phyloP scores from a whole-genome alignment of 2,797 vertebrate species.

The Austrolebias charrua region DNA sequence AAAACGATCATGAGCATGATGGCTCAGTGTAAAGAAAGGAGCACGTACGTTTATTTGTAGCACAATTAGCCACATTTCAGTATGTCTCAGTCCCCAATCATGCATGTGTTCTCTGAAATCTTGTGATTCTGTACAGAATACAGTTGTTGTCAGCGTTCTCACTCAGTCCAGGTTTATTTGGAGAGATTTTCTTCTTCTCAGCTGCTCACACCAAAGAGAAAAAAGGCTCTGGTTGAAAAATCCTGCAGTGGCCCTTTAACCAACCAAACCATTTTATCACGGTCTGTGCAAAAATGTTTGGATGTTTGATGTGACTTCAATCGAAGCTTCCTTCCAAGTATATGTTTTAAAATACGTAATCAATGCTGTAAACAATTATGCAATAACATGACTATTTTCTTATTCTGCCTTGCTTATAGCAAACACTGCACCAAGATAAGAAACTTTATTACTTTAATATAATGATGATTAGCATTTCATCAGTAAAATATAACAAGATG shows the following conservation, averaged over 20 bases:
- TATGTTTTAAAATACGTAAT: conserved; percentile 12
- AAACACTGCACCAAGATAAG: conserved; percentile 32
- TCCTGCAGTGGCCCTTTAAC: conserved; percentile 4
- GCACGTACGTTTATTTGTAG: too few species aligned
- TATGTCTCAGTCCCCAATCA: not conserved
- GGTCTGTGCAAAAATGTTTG: conserved; percentile 20
- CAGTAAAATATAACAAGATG: conserved; percentile 4
- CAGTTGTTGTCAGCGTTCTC: too few species aligned
- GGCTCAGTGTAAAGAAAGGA: too few species aligned
- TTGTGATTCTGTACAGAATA: too few species aligned
- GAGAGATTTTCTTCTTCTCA: too few species aligned
- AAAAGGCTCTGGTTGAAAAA: not conserved
- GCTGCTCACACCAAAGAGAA: too few species aligned
- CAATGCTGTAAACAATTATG: conserved; percentile 63
- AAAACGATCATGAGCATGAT: too few species aligned
- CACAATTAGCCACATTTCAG: not conserved
- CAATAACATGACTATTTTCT: conserved; percentile 63
- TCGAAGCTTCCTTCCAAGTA: conserved; percentile 28
- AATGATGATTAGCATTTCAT: conserved; percentile 46
- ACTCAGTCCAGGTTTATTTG: too few species aligned
- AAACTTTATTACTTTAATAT: conserved; percentile 33
- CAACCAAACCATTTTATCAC: conserved; percentile 27
- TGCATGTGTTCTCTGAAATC: not conserved
- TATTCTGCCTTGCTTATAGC: conserved; percentile 42
- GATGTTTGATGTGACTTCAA: not conserved